Conservation (phyloP, 2,888 invertebrate species). For the Apodemia duryi region DNA sequence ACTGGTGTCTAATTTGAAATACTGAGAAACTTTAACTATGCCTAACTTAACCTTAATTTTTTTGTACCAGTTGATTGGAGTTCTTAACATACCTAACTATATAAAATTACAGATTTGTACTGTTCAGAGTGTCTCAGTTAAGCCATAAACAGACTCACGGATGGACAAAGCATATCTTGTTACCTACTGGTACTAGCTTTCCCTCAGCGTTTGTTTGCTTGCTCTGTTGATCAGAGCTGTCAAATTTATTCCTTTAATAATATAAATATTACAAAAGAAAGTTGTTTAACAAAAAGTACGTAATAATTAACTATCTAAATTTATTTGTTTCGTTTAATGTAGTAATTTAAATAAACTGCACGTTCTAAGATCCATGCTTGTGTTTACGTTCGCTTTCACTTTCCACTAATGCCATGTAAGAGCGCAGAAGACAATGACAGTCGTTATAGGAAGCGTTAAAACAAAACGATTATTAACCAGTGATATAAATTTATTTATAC, state of each 20-base stretch:
- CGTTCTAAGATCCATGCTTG: slow-evolving; percentile 24
- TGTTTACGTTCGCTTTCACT: slow-evolving; percentile 1
- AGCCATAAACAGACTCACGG: too few relatives aligned
- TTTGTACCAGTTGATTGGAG: too few relatives aligned
- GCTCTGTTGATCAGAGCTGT: neutral
- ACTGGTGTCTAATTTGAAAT: too few relatives aligned
- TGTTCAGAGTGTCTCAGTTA: too few relatives aligned
- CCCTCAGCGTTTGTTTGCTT: too few relatives aligned
- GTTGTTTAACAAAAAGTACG: neutral
- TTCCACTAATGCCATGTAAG: neutral
- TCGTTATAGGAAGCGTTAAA: slow-evolving; percentile 3
- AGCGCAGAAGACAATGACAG: neutral
- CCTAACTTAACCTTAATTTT: too few relatives aligned
- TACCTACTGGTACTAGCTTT: too few relatives aligned
- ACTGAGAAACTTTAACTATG: too few relatives aligned
- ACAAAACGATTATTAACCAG: slow-evolving; percentile 1
- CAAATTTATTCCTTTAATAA: neutral
- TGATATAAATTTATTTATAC: neutral
- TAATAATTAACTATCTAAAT: slow-evolving; percentile 2
- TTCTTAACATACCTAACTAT: too few relatives aligned
- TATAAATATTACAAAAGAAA: neutral
- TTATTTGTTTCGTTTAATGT: slow-evolving; percentile 23
- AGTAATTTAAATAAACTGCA: slow-evolving; percentile 35
- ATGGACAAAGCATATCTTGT: too few relatives aligned
- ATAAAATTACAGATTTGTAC: too few relatives aligned